phyloP scores from a whole-genome alignment of 2,113 vertebrate species.

The Tretioscincus oriximinensis region DNA sequence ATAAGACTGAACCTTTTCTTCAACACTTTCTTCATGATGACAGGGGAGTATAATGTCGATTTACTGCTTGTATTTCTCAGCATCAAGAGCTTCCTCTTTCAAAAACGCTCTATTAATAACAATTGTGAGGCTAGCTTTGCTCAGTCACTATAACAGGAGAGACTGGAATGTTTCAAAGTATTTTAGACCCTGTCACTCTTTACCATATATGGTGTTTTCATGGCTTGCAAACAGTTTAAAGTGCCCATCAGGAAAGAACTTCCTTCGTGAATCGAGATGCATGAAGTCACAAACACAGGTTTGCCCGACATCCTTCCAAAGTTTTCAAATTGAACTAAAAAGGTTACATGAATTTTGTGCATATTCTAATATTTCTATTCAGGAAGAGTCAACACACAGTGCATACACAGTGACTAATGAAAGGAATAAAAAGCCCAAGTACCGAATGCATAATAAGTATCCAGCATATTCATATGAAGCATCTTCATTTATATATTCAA shows the following conservation, averaged over 20 bases:
- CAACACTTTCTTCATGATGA: neutral
- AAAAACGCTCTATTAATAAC: slow-evolving; percentile 14
- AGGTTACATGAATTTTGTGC: neutral
- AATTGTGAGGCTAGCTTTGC: neutral
- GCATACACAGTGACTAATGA: neutral
- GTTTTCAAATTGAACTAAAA: neutral
- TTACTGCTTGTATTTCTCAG: neutral
- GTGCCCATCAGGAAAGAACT: slow-evolving; percentile 29
- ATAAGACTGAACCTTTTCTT: neutral
- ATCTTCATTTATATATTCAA: neutral
- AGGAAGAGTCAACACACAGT: neutral
- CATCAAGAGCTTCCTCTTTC: neutral
- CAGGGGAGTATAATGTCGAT: rapidly evolving
- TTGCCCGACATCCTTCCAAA: neutral
- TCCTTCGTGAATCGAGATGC: slow-evolving; percentile 42
- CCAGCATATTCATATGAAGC: neutral
- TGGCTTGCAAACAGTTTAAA: neutral
- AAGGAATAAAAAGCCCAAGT: neutral
- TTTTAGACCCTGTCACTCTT: slow-evolving; percentile 4
- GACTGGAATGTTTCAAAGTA: neutral
- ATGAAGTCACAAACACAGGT: slow-evolving; percentile 35
- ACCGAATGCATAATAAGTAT: neutral
- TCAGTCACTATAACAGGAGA: neutral
- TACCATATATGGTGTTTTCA: slow-evolving; percentile 36
- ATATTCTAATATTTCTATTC: neutral